Evolutionary conservation across 92 coral and sea anemone species (phyloP).

Genomic region (Porites evermanni): DNA sequence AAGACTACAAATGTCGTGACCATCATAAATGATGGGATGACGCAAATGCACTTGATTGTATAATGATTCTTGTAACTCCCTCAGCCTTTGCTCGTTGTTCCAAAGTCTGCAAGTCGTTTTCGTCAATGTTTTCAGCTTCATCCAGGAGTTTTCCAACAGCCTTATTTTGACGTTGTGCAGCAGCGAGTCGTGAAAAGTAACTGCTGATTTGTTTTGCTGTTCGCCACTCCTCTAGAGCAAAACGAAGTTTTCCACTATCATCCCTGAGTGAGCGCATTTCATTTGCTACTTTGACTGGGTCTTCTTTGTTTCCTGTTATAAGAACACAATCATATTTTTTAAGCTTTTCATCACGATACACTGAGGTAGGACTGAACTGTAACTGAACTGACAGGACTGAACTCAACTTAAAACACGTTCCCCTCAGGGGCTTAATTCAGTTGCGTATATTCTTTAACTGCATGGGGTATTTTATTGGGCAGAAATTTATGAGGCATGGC

Average conservation of each 20-base stretch:
- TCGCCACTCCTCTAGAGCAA: constrained; percentile 35
- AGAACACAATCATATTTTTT: too few relatives aligned
- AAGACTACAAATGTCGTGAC: not conserved
- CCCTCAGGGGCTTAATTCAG: not conserved
- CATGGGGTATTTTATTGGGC: too few relatives aligned
- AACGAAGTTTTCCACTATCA: constrained; percentile 15
- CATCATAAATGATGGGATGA: constrained; percentile 14
- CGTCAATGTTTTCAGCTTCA: constrained; percentile 5
- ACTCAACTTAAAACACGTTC: not conserved
- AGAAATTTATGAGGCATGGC: too few relatives aligned
- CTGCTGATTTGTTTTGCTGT: constrained; percentile 23
- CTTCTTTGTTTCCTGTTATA: constrained; percentile 13
- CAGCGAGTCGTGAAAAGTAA: constrained; percentile 4
- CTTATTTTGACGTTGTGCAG: not conserved
- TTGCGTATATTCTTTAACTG: not conserved
- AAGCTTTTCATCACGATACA: not conserved
- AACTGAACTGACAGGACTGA: too few relatives aligned
- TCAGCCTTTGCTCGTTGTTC: not conserved
- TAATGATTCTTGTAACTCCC: not conserved
- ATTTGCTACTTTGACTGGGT: constrained; percentile 20
- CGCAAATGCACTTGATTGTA: not conserved
- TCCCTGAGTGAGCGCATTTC: constrained; percentile 25
- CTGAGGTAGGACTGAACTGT: constrained; percentile 2
- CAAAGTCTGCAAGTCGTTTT: constrained; percentile 4
- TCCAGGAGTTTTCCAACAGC: not conserved